These are phyloP conservation scores for Amaurobius ferox DNA, from an alignment of 2,888 invertebrate species.

Conservation along the genomic window DNA sequence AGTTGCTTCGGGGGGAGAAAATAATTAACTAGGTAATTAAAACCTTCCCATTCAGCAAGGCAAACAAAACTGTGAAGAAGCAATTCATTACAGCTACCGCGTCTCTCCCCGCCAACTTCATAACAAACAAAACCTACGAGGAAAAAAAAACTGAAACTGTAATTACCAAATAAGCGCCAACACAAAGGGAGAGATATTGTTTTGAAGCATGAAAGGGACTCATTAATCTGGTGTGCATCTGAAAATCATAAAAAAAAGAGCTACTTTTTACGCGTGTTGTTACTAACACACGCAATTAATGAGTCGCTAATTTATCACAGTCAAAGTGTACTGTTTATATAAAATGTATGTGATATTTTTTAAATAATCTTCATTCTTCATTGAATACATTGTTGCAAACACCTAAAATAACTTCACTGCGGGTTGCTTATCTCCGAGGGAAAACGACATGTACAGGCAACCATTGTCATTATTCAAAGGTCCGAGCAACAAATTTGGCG, in stretches of 20 bases:
- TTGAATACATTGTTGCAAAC: too few relatives aligned
- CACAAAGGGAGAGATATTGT: background rate
- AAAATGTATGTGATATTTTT: background rate
- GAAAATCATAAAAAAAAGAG: background rate
- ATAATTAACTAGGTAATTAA: slow-evolving; percentile 14
- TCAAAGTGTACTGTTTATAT: background rate
- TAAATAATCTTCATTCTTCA: too few relatives aligned
- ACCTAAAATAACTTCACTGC: too few relatives aligned
- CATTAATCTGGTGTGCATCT: slow-evolving; percentile 1
- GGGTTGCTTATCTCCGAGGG: too few relatives aligned
- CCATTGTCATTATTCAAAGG: too few relatives aligned
- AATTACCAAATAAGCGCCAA: slow-evolving; percentile 1
- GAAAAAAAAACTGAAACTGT: slow-evolving; percentile 1
- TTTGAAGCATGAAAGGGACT: background rate
- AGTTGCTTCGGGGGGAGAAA: background rate
- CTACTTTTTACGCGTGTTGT: background rate
- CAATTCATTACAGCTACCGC: slow-evolving; percentile 3
- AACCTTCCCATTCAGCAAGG: background rate
- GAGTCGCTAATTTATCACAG: background rate
- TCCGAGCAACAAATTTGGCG: too few relatives aligned
- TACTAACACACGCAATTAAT: background rate
- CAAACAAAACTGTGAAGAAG: slow-evolving; percentile 2
- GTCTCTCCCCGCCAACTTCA: background rate
- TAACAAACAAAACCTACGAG: background rate
- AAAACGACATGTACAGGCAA: too few relatives aligned